A percentile compares a stretch with the other conserved stretches of the same genome.
phyloP scores from a whole-genome alignment of 2,797 vertebrate species.

The Sitta carolinensis region DNA sequence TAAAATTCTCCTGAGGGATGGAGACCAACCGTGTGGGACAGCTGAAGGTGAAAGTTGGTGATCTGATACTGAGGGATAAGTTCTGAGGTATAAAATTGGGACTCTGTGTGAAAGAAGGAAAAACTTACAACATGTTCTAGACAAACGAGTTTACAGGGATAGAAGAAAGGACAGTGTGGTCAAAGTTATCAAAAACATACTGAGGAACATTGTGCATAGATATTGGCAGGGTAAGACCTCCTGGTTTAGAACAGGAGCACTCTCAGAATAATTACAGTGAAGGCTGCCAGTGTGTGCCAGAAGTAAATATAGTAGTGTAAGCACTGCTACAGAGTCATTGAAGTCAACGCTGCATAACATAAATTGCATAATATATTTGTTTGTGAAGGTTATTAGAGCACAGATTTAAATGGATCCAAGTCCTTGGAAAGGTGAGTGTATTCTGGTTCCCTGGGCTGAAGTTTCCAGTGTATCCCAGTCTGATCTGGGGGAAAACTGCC shows the following conservation, averaged over 20 bases:
- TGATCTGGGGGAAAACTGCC: not conserved
- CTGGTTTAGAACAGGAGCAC: not conserved
- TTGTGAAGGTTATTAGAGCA: constrained; percentile 42
- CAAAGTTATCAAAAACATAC: not conserved
- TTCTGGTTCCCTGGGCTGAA: not conserved
- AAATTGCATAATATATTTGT: constrained; percentile 62
- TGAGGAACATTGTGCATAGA: not conserved
- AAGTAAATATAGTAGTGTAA: constrained; percentile 64
- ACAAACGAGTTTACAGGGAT: not conserved
- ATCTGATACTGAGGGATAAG: not conserved
- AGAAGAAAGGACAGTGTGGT: not conserved
- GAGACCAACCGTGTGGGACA: not conserved
- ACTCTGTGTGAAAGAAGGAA: not conserved
- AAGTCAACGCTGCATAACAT: constrained; percentile 52
- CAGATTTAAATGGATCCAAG: constrained; percentile 1
- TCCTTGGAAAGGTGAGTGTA: constrained; percentile 47
- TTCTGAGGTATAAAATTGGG: not conserved
- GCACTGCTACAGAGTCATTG: constrained; percentile 51
- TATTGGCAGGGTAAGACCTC: not conserved
- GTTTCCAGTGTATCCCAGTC: not conserved
- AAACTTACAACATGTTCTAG: fast-evolving
- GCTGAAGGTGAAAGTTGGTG: not conserved
- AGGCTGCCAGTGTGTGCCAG: not conserved
- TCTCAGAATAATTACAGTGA: not conserved
- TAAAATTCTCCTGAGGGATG: not conserved